Conservation (phyloP, 2,797 vertebrate genomes). For the Spea hammondii region DNA sequence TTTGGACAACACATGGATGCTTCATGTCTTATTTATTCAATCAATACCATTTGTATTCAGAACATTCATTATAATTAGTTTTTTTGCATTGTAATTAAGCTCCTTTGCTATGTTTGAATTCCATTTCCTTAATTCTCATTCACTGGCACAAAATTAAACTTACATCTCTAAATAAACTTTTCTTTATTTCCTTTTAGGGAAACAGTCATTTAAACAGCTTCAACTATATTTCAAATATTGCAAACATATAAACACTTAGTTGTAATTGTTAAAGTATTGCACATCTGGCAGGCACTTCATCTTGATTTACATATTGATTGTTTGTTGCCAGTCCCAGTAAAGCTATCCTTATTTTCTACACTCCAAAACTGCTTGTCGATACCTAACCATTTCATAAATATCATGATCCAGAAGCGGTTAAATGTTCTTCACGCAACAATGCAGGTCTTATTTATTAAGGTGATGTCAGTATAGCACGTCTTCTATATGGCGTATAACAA, state of each 20-base stretch:
- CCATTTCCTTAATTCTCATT: conserved; percentile 3
- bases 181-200: conserved; percentile 13
- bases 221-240: conserved; percentile 39
- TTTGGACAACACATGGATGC: not conserved
- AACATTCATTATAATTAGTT: not conserved
- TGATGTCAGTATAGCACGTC: not conserved
- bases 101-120: not conserved
- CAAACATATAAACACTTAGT: conserved; percentile 38
- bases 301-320: conserved; percentile 48
- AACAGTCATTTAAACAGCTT: conserved; percentile 37
- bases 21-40: not conserved
- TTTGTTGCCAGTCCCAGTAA: conserved; percentile 25
- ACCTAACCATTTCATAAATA: conserved; percentile 10
- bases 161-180: conserved; percentile 24
- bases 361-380: conserved; percentile 14
- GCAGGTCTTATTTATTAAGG: not conserved
- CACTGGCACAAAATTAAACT: conserved; percentile 15
- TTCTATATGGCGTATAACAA: not conserved
- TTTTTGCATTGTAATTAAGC: not conserved
- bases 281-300: conserved; percentile 41
- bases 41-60: not conserved
- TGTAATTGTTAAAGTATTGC: conserved; percentile 38
- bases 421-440: not conserved
- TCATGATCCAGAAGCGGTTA: not conserved
- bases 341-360: conserved; percentile 11